Conservation (phyloP, 2,797 vertebrate species). For the Mormyrus hasselquistii region DNA sequence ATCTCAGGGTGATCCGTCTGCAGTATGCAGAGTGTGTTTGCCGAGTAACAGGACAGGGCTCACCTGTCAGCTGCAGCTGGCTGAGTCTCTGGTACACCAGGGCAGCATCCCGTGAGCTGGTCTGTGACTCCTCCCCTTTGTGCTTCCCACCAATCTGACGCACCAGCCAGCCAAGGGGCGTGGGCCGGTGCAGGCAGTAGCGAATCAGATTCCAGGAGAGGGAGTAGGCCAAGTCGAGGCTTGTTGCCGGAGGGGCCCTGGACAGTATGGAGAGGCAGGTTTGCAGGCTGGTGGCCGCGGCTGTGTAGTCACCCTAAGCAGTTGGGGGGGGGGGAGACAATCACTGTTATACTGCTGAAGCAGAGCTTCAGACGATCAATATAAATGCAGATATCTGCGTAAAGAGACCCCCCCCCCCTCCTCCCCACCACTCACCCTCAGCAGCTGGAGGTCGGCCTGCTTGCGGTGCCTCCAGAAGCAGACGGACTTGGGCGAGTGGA, state of each 20-base stretch:
- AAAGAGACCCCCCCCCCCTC: neutral
- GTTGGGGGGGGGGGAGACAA: neutral
- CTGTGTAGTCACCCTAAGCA: conserved; percentile 77
- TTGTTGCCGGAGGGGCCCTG: conserved; percentile 77
- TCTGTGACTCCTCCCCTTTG: conserved; percentile 84
- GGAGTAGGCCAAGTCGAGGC: conserved; percentile 82
- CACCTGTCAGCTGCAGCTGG: conserved; percentile 92
- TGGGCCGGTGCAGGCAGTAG: conserved; percentile 83
- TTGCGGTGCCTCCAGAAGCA: conserved; percentile 96
- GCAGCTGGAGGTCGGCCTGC: conserved; percentile 86
- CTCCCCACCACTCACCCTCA: conserved; percentile 62
- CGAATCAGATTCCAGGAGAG: conserved; percentile 94
- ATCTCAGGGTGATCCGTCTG: neutral
- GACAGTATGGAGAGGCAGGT: conserved; percentile 81
- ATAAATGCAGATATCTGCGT: neutral
- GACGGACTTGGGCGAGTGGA: conserved; percentile 88
- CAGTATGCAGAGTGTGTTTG: neutral
- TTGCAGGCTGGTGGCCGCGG: conserved; percentile 78
- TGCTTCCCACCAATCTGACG: conserved; percentile 79
- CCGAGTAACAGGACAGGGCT: neutral
- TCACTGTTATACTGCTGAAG: neutral
- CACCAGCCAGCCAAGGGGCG: conserved; percentile 84
- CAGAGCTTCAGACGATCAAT: neutral
- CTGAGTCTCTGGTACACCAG: conserved; percentile 87
- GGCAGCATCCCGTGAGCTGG: conserved; percentile 81